Evolutionary conservation across 2,888 invertebrate genomes (phyloP).

Genomic region (Sphaeridia pumilis): DNA sequence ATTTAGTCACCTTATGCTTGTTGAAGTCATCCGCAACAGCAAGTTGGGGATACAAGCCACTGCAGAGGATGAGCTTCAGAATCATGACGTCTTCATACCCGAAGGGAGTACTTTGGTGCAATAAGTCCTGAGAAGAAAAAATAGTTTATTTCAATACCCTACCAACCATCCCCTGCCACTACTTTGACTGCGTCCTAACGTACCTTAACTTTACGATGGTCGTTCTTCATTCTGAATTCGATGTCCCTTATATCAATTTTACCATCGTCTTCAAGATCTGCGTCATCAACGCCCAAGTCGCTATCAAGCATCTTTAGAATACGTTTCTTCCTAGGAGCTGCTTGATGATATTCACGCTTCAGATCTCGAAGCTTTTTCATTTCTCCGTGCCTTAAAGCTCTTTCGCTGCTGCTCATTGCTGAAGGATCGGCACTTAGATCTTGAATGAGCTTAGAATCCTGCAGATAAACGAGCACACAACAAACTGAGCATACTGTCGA

Average conservation of each 20-base stretch:
- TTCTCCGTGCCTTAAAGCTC: constrained; percentile 76
- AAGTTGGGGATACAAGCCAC: constrained; percentile 90
- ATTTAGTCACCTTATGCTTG: constrained; percentile 34
- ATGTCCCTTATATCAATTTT: constrained; percentile 66
- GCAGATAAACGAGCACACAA: background rate
- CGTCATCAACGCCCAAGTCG: constrained; percentile 51
- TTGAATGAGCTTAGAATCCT: constrained; percentile 31
- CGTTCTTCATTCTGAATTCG: constrained; percentile 72
- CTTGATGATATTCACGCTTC: constrained; percentile 58
- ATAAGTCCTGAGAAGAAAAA: constrained; percentile 43
- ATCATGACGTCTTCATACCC: constrained; percentile 56
- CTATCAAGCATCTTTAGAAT: constrained; percentile 57
- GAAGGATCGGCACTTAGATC: constrained; percentile 36
- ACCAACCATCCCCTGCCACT: background rate
- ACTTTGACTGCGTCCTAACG: background rate
- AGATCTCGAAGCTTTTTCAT: constrained; percentile 71
- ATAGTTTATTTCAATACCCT: too few species aligned
- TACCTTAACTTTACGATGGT: constrained; percentile 58
- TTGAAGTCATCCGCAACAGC: constrained; percentile 92
- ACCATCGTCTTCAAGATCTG: constrained; percentile 45
- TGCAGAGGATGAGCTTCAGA: constrained; percentile 69
- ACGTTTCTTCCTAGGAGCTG: constrained; percentile 58
- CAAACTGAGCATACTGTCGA: background rate
- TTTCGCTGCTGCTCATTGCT: constrained; percentile 52
- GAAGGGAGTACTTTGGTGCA: constrained; percentile 52